Conservation (phyloP, 2,113 vertebrate species). For the Labeo catla region DNA sequence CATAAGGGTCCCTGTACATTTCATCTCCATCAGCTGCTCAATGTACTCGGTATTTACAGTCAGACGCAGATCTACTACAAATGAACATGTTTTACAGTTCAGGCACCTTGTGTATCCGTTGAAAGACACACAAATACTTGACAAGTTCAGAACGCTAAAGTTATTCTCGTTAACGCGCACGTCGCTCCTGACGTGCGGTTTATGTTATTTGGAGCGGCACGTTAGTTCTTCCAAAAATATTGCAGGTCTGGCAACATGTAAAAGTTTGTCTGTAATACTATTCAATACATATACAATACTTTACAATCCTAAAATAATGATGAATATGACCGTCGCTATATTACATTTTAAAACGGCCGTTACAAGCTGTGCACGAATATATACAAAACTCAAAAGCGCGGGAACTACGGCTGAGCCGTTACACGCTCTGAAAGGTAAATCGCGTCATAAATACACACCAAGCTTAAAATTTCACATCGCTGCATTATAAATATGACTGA, state of each 20-base stretch:
- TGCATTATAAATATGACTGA: conserved; percentile 12
- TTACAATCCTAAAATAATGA: conserved; percentile 55
- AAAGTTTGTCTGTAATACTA: conserved; percentile 44
- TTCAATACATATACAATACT: conserved; percentile 56
- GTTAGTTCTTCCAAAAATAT: conserved; percentile 47
- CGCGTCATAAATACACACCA: background rate
- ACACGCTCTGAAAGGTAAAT: background rate
- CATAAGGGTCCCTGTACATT: conserved; percentile 52
- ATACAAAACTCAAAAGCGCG: conserved; percentile 33
- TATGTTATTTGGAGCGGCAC: background rate
- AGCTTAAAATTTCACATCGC: background rate
- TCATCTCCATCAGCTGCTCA: conserved; percentile 41
- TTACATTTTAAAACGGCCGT: conserved; percentile 41
- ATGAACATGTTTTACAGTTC: conserved; percentile 53
- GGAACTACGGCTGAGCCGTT: background rate
- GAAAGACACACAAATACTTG: conserved; percentile 25
- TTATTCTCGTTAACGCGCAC: conserved; percentile 31
- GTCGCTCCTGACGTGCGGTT: background rate
- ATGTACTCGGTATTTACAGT: conserved; percentile 51
- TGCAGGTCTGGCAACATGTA: conserved; percentile 48
- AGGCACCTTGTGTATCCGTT: conserved; percentile 58
- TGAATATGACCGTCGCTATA: conserved; percentile 35
- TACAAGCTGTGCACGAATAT: conserved; percentile 47
- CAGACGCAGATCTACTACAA: conserved; percentile 36
- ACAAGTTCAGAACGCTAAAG: conserved; percentile 40